Conservation (phyloP, 2,888 invertebrate genomes). For the Tenthredo livida region DNA sequence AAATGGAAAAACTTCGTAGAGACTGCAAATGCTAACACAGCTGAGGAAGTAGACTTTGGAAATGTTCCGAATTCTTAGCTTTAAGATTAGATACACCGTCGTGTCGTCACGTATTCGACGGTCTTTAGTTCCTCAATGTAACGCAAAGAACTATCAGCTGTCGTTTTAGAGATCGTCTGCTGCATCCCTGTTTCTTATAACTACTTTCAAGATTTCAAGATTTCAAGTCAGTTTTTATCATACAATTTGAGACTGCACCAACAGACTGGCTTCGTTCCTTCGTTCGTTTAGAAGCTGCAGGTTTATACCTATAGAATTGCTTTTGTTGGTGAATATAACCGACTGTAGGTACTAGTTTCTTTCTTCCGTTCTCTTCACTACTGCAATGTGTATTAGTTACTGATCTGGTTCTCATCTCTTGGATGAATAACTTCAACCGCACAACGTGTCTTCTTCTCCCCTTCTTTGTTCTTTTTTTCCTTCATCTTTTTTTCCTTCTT, state of each 20-base stretch:
- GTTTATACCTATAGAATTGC: slow-evolving; percentile 1
- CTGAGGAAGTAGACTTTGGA: background rate
- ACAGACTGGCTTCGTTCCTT: no score
- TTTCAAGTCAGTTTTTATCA: slow-evolving; percentile 3
- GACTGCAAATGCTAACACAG: no score
- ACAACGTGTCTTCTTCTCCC: background rate
- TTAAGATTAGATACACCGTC: background rate
- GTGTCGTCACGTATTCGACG: background rate
- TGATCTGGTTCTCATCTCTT: slow-evolving; percentile 3
- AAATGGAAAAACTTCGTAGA: background rate
- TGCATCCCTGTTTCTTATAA: background rate
- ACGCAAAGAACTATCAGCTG: background rate
- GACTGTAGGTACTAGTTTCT: background rate
- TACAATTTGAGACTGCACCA: background rate
- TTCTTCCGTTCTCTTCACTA: background rate
- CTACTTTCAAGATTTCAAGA: slow-evolving; percentile 3
- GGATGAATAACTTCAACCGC: slow-evolving; percentile 3
- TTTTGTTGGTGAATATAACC: background rate
- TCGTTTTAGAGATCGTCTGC: background rate
- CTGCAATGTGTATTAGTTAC: background rate
- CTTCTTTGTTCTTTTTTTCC: background rate
- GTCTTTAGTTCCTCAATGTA: background rate
- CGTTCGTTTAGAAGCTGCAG: background rate
- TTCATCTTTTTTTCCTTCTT: background rate
- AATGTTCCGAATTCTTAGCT: background rate